Conservation (phyloP, 2,888 invertebrate genomes). For the Drosophila cognata region DNA sequence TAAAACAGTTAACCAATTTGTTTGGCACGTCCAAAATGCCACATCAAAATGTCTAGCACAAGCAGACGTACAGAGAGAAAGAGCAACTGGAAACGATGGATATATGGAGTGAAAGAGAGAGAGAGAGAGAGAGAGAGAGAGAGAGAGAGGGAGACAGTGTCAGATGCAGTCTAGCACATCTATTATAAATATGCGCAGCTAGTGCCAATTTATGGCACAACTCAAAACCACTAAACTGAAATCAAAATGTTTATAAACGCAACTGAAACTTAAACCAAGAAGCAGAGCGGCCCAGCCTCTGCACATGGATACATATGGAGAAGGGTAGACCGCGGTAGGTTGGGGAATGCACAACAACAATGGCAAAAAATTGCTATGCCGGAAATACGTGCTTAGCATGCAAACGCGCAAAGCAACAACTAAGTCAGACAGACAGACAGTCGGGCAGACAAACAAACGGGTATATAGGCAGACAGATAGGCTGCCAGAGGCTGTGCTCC, state of each 20-base stretch:
- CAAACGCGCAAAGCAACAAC: conserved; percentile 60
- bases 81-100: not conserved
- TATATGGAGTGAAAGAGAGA: not conserved
- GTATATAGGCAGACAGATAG: conserved; percentile 8
- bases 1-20: conserved; percentile 53
- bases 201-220: conserved; percentile 55
- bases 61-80: not conserved
- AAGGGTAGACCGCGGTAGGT: not conserved
- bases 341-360: conserved; percentile 11
- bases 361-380: conserved; percentile 66
- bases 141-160: not conserved
- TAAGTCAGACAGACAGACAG: conserved; percentile 8
- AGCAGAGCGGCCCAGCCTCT: not conserved
- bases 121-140: not conserved
- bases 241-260: conserved; percentile 49
- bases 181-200: conserved; percentile 53
- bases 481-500: conserved; percentile 47
- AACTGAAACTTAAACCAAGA: conserved; percentile 46
- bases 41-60: conserved; percentile 38
- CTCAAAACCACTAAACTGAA: conserved; percentile 63
- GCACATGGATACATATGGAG: not conserved
- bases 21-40: conserved; percentile 33
- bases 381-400: conserved; percentile 76
- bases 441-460: conserved; percentile 5
- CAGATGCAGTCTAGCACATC: conserved; percentile 23